Evolutionary conservation across 2,888 invertebrate genomes (phyloP), one percentile per base, ranked within the genome.

Genomic region (Melangyna quadrimaculata): DNA sequence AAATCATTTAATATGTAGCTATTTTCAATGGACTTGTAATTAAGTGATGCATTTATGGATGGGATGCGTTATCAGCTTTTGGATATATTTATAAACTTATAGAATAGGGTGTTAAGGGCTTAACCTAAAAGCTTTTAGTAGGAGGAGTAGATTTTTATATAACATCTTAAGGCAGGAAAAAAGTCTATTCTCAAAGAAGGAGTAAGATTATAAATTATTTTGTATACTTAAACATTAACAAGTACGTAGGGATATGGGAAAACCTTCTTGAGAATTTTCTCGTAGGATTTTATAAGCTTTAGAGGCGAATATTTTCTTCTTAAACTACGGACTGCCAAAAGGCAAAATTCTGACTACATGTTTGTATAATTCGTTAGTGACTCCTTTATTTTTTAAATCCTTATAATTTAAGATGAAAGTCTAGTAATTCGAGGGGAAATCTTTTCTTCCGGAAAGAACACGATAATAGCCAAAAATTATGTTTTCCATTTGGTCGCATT

Each of bases 11-110:
- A 86, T 86, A 81, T 80, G 86, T 78, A 53, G 77, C 86, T 69
- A 40, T 51, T 77, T 80, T 80, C 75, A 81, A 81, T 86, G 73
- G 86, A 43, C 70, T 77, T 70, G 77, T 86, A 81, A 86, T 86
- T 86, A 78, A 86, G 86, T 78, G n/a, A n/a, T n/a, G 77, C 86
- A 81, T 86, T 77, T 86, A 86, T 78, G 70, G 86, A 81, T 73
- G 45, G 48, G 35, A 51, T 22, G 22, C 10, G 14, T 51, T 67
- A 67, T 67, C 35, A 35, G 67, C 35, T 17, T 22, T 32, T 69
- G 22, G 32, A 53, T 69, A 69, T 19, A 19, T 29, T 59, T 22
- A n/a, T n/a, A n/a, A n/a, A 37, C 22, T 59, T 59, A 37, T 14
- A 59, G 59, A 59, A n/a, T n/a, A n/a, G 59, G 59, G 59, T 59